Base-by-base conservation (phyloP, 1,140 invertebrate genomes). In the Augochlora pura region DNA sequence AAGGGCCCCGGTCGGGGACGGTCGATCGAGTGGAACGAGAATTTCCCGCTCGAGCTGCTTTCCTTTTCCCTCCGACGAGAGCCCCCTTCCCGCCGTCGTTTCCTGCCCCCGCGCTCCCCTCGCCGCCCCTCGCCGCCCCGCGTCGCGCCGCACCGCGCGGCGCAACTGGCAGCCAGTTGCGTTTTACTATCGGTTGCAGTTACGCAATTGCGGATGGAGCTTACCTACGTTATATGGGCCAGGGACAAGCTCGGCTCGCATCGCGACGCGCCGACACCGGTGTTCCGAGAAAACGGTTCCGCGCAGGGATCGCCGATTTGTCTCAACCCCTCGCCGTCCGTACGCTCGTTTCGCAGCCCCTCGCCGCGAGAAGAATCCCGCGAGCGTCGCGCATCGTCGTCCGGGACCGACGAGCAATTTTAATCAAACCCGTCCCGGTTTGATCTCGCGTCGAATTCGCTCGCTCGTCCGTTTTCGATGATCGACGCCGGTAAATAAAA, bases 201-300 rank as follows among this genome's bases (percentile, higher is more conserved):
- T 88, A 87, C 87, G 87, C 85, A 89, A 89, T 86, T 64, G 81
- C 85, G 86, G 87, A 89, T 89, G 85, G 81, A 89, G 81, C 80
- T 82, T 77, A 81, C 84, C 71, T 81, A 77, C 75, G 77, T n/a
- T 80, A 89, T 88, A 89, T 89, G 82, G 88, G 88, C 88, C 88
- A 89, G 86, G 88, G 88, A 89, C 88, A 89, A 66, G 74, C 85
- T 79, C 83, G 77, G 62, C 83, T 83, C 77, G 59, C 84, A 60
- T 72, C 39, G 73, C 42, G 77, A 6, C 23, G 32, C 49, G 38
- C 6, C n/a, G 49, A 14, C 23, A 25, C 64, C 64, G 54, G 1
- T 7, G 9, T 21, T n/a, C n/a, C 16, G 38, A n/a, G 25, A 21
- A n/a, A 23, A 21, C 27, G 6, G 0, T 25, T 32, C 12, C 64